Percentiles rank a stretch among this genome's conserved stretches.
Evolutionary conservation across 53 echinoderm and acorn worm species (phyloP).

Genomic region (Stichopus horrens): DNA sequence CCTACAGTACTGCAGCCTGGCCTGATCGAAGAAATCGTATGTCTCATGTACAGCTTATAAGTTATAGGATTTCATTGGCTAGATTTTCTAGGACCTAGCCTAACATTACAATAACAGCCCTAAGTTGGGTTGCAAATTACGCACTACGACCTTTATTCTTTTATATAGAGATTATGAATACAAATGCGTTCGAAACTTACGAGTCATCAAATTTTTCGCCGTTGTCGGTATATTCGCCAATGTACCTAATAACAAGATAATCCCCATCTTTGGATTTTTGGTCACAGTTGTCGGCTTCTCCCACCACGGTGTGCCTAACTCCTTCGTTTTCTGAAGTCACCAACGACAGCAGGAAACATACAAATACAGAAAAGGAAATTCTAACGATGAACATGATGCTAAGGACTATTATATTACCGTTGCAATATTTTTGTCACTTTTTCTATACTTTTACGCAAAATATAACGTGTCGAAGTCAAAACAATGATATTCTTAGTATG

Average conservation of each 20-base stretch:
- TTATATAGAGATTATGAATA: too few relatives aligned
- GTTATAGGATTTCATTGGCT: too few relatives aligned
- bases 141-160: too few relatives aligned
- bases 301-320: background rate
- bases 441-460: background rate
- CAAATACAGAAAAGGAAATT: background rate
- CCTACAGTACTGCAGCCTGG: too few relatives aligned
- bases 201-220: slow-evolving; percentile 23
- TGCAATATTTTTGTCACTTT: background rate
- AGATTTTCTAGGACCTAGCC: too few relatives aligned
- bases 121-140: too few relatives aligned
- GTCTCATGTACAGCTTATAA: too few relatives aligned
- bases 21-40: too few relatives aligned
- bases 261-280: slow-evolving; percentile 39
- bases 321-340: slow-evolving; percentile 2
- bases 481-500: background rate
- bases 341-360: background rate
- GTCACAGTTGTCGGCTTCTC: slow-evolving; percentile 29
- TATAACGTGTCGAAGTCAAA: background rate
- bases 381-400: background rate
- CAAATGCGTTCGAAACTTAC: background rate
- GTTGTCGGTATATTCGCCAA: slow-evolving; percentile 9
- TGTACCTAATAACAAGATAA: slow-evolving; percentile 16
- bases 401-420: background rate
- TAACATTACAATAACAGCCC: too few relatives aligned